These are phyloP conservation scores for Tokudaia tokunoshimensis DNA, from an alignment of 2,797 vertebrate genomes.

Conservation along the genomic window DNA sequence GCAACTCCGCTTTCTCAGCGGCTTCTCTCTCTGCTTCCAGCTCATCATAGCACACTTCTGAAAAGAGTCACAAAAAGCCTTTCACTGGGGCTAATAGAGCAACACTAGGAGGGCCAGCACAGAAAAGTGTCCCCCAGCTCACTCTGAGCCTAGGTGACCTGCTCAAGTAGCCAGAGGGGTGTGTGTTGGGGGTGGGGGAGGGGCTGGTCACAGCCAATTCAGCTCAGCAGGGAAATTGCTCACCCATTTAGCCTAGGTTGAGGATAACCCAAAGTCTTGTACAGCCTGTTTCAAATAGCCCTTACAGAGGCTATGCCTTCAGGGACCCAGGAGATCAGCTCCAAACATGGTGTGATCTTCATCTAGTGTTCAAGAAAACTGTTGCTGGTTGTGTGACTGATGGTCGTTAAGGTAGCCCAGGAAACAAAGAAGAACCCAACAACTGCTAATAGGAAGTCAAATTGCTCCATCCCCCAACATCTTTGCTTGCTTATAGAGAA, in stretches of 20 bases:
- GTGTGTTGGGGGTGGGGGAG: not conserved
- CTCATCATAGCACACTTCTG: not conserved
- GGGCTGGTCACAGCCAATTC: too few relatives aligned
- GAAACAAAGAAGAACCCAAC: too few relatives aligned
- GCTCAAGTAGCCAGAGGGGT: not conserved
- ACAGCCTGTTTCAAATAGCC: not conserved
- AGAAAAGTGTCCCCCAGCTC: not conserved
- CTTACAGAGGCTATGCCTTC: not conserved
- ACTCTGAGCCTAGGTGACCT: not conserved
- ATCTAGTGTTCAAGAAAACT: not conserved
- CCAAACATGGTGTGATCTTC: not conserved
- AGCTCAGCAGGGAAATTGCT: not conserved
- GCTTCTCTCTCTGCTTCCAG: not conserved
- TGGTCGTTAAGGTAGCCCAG: not conserved
- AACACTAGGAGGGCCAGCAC: not conserved
- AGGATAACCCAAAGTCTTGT: not conserved
- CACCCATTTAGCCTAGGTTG: not conserved
- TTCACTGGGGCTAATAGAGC: not conserved
- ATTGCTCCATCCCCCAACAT: not conserved
- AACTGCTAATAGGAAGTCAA: not conserved
- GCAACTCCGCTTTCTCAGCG: rapidly evolving
- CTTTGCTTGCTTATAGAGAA: not conserved
- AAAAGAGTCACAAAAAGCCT: not conserved
- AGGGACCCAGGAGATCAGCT: not conserved
- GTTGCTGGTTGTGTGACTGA: not conserved